Evolutionary conservation across 1,140 invertebrate genomes (phyloP).

Genomic region (Papilio machaon): DNA sequence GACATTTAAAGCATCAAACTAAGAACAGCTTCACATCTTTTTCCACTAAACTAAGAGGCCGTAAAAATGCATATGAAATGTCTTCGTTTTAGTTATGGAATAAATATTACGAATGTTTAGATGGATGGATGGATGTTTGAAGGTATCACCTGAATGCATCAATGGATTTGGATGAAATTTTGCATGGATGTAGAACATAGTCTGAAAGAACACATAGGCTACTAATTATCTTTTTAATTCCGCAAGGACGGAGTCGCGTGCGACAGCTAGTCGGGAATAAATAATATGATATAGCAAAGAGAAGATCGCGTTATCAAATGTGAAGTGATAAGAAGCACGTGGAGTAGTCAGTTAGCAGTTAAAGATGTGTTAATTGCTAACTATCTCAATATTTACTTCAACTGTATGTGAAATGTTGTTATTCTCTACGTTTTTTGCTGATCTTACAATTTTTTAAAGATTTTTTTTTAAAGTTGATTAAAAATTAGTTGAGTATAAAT

Average conservation of each 20-base stretch:
- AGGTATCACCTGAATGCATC: too few relatives aligned
- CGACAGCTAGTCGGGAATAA: neutral
- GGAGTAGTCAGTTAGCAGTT: neutral
- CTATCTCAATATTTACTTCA: neutral
- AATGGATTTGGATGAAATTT: too few relatives aligned
- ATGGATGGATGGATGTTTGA: too few relatives aligned
- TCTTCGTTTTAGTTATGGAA: neutral
- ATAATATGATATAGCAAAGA: neutral
- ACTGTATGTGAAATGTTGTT: too few relatives aligned
- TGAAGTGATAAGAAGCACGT: conserved; percentile 18
- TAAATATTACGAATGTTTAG: too few relatives aligned
- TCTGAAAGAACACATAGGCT: neutral
- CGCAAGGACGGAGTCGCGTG: too few relatives aligned
- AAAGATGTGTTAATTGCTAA: neutral
- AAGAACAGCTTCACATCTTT: neutral
- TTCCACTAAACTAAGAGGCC: neutral
- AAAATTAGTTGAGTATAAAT: too few relatives aligned
- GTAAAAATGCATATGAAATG: neutral
- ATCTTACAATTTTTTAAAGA: neutral
- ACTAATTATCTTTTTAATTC: neutral
- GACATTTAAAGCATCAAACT: neutral
- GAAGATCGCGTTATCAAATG: neutral
- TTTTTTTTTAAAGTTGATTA: too few relatives aligned
- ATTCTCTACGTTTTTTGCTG: too few relatives aligned
- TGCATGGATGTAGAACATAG: too few relatives aligned